These are phyloP conservation scores for Pycnomerus fuliginosus DNA, from an alignment of 2,888 invertebrate genomes.

Conservation along the genomic window DNA sequence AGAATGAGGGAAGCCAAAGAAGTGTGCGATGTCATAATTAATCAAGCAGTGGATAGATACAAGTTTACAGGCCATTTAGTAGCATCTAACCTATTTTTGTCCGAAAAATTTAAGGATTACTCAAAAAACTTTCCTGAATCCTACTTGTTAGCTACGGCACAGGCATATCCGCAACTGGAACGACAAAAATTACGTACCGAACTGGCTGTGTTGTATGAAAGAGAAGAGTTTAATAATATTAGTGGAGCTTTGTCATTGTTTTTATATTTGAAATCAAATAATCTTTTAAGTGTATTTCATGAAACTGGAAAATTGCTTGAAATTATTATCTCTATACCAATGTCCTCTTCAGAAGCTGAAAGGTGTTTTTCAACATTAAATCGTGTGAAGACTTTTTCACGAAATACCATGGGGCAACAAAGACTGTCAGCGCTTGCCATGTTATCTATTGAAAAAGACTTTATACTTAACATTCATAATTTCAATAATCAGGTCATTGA, in stretches of 20 bases:
- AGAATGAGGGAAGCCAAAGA: slow-evolving; percentile 31
- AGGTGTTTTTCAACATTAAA: slow-evolving; percentile 32
- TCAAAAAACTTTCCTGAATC: slow-evolving; percentile 27
- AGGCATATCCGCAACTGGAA: slow-evolving; percentile 29
- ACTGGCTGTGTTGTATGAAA: slow-evolving; percentile 30
- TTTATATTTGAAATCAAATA: slow-evolving; percentile 27
- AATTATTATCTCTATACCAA: slow-evolving; percentile 36
- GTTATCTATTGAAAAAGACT: slow-evolving; percentile 15
- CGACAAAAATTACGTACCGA: slow-evolving; percentile 32
- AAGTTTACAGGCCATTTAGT: slow-evolving; percentile 32
- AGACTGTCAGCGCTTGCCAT: slow-evolving; percentile 32
- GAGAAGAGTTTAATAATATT: slow-evolving; percentile 28
- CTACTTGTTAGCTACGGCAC: slow-evolving; percentile 15
- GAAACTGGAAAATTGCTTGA: slow-evolving; percentile 32
- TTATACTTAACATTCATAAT: slow-evolving; percentile 9
- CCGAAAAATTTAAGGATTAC: slow-evolving; percentile 27
- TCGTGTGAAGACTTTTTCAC: slow-evolving; percentile 32
- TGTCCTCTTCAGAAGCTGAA: slow-evolving; percentile 34
- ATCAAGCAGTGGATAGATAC: slow-evolving; percentile 32
- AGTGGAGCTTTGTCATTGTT: slow-evolving; percentile 20
- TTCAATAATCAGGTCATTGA: slow-evolving; percentile 16
- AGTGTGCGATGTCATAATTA: slow-evolving; percentile 35
- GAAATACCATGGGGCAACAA: slow-evolving; percentile 32
- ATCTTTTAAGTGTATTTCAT: slow-evolving; percentile 30
- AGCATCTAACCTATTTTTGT: slow-evolving; percentile 31